Evolutionary conservation across 2,888 invertebrate genomes (phyloP).

Genomic region (Apoda limacodes): DNA sequence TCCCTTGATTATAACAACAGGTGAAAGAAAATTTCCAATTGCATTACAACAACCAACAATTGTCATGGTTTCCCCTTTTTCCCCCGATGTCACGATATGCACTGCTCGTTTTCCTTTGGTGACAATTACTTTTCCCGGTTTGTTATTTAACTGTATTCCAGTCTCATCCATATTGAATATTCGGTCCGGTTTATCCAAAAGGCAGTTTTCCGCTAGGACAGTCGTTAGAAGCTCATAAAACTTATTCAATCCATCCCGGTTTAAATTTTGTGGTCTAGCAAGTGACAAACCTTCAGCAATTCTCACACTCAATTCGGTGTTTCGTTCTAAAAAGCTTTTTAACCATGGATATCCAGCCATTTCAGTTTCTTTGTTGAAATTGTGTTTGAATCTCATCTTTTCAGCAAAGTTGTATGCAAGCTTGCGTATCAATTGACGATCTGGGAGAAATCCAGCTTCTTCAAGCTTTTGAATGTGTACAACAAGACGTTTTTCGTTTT

Average conservation of each 20-base stretch:
- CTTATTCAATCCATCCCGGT: conserved; percentile 19
- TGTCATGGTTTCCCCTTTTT: too few relatives aligned
- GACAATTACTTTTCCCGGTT: conserved; percentile 31
- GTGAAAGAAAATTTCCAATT: conserved; percentile 21
- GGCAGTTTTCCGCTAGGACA: conserved; percentile 21
- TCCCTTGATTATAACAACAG: conserved; percentile 23
- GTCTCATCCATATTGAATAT: too few relatives aligned
- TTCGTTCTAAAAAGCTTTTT: conserved; percentile 20
- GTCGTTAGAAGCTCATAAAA: conserved; percentile 20
- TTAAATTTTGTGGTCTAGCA: conserved; percentile 21
- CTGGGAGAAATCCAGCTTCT: conserved; percentile 16
- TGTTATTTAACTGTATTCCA: conserved; percentile 37
- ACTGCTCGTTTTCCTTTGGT: conserved; percentile 30
- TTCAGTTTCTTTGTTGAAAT: too few relatives aligned
- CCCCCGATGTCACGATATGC: conserved; percentile 25
- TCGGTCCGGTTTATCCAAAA: conserved; percentile 24
- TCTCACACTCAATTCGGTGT: conserved; percentile 20
- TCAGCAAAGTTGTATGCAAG: conserved; percentile 23
- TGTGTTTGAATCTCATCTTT: conserved; percentile 19
- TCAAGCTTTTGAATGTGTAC: conserved; percentile 16
- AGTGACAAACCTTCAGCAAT: conserved; percentile 27
- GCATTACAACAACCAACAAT: conserved; percentile 27
- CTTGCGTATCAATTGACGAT: conserved; percentile 16
- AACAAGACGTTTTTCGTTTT: too few relatives aligned
- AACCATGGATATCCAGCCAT: conserved; percentile 24